Evolutionary conservation across 1,140 invertebrate genomes (phyloP).

Genomic region (Nomia melanderi): DNA sequence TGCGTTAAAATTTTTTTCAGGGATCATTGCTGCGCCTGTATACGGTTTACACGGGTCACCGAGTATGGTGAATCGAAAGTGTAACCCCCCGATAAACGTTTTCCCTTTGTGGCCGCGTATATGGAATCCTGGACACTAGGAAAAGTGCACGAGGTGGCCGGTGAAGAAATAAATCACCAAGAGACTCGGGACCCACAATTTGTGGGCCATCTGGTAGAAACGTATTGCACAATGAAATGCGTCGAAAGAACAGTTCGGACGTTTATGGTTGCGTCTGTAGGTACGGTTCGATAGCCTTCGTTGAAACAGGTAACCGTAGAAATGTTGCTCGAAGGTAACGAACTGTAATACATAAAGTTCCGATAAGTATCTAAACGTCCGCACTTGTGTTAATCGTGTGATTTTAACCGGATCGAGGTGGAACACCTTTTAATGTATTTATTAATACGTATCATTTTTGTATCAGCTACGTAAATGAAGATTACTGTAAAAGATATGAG

Average conservation of each 20-base stretch:
- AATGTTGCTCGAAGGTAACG: background rate
- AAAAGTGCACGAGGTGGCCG: background rate
- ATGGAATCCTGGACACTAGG: background rate
- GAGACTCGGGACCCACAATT: slow-evolving; percentile 24
- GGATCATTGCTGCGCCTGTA: background rate
- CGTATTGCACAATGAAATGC: slow-evolving; percentile 21
- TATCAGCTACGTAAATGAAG: too few species aligned
- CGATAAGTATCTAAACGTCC: background rate
- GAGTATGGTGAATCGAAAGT: slow-evolving; percentile 24
- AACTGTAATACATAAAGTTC: background rate
- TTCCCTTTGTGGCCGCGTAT: slow-evolving; percentile 20
- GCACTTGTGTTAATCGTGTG: background rate
- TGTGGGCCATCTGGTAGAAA: slow-evolving; percentile 19
- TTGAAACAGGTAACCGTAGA: background rate
- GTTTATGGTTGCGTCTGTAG: background rate
- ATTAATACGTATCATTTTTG: too few species aligned
- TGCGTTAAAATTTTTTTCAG: slow-evolving; percentile 29
- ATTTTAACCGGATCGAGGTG: background rate
- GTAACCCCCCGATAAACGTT: slow-evolving; percentile 2
- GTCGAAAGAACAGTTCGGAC: background rate
- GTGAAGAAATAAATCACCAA: slow-evolving; percentile 39
- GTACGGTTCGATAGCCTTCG: slow-evolving; percentile 1
- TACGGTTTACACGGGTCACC: background rate
- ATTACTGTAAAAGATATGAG: too few species aligned
- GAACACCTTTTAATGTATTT: too few species aligned